A percentile compares a stretch with the other conserved stretches of the same genome.
These are phyloP conservation scores for Heliconius himera DNA, from an alignment of 1,140 invertebrate species.

Conservation along the genomic window DNA sequence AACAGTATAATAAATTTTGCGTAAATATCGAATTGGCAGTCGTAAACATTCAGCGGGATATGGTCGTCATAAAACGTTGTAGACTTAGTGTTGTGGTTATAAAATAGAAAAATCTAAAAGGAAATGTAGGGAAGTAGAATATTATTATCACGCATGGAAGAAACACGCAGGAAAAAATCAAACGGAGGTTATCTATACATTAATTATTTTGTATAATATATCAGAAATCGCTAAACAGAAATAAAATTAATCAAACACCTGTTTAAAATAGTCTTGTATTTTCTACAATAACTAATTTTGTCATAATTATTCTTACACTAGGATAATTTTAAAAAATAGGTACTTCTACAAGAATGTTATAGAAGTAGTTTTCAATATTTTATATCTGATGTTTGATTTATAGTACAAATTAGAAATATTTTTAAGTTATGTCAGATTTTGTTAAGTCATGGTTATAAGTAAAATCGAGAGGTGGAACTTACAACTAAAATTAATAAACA, in stretches of 20 bases:
- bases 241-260: no score
- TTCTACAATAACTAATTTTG: no score
- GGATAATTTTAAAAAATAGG: no score
- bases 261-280: no score
- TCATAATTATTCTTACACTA: no score
- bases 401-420: not conserved
- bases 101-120: not conserved
- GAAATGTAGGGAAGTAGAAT: not conserved
- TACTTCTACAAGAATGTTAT: no score
- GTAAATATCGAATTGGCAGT: constrained; percentile 32
- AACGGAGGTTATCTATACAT: no score
- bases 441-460: not conserved
- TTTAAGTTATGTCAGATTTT: not conserved
- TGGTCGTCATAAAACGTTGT: constrained; percentile 19
- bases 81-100: constrained; percentile 12
- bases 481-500: not conserved
- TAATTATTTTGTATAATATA: no score
- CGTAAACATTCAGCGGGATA: constrained; percentile 40
- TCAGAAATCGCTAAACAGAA: no score
- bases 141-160: no score
- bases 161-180: no score
- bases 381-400: not conserved
- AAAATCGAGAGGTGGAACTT: not conserved
- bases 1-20: constrained; percentile 23
- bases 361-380: no score